phyloP scores from a whole-genome alignment of 2,113 vertebrate species.

The Pongo pygmaeus region DNA sequence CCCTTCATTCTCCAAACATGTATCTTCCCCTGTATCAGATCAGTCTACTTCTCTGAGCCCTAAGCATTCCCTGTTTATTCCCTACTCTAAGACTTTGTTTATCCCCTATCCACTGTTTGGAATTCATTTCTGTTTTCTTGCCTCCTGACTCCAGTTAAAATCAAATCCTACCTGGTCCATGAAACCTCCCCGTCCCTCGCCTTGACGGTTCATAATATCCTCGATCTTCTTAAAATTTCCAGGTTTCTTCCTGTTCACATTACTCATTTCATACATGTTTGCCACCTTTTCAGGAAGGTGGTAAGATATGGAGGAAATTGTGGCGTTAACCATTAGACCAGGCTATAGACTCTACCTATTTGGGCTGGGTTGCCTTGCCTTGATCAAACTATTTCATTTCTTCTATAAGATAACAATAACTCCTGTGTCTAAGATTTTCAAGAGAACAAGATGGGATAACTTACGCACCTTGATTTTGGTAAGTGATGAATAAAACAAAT shows the following conservation, averaged over 20 bases:
- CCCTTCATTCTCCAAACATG: neutral
- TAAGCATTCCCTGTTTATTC: neutral
- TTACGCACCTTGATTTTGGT: neutral
- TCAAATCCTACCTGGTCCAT: neutral
- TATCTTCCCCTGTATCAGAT: neutral
- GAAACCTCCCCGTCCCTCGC: neutral
- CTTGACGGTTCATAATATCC: neutral
- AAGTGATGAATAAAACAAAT: neutral
- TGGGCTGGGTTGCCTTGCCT: neutral
- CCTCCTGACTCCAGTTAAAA: neutral
- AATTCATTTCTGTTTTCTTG: constrained; percentile 36
- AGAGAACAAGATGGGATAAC: neutral
- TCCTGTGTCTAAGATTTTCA: neutral
- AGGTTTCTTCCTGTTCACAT: neutral
- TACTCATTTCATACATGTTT: neutral
- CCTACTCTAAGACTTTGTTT: neutral
- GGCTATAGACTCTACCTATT: neutral
- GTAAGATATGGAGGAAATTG: neutral
- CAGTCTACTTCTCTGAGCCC: neutral
- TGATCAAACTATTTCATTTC: constrained; percentile 8
- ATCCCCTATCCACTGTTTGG: neutral
- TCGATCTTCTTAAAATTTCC: constrained; percentile 6
- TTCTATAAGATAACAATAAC: neutral
- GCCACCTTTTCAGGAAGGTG: neutral
- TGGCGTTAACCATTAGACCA: neutral